phyloP scores from a whole-genome alignment of 2,113 vertebrate genomes.

The Tragelaphus scriptus region DNA sequence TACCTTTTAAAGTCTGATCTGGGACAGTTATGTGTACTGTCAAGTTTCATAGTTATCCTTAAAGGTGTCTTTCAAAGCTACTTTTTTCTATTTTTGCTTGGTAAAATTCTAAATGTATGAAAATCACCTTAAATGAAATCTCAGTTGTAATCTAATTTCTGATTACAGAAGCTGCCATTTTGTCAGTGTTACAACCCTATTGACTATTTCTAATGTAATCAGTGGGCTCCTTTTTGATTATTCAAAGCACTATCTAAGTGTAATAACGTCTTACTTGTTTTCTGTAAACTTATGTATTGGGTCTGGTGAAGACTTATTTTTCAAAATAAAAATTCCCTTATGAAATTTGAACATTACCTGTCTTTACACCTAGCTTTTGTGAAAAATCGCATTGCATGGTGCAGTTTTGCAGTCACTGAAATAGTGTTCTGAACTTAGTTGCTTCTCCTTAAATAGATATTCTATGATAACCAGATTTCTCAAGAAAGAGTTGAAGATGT shows the following conservation, averaged over 20 bases:
- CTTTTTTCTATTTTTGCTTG: not conserved
- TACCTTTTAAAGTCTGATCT: not conserved
- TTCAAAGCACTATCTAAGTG: not conserved
- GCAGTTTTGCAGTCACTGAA: not conserved
- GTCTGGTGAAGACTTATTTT: constrained; percentile 30
- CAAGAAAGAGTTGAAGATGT: constrained; percentile 16
- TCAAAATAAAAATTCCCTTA: not conserved
- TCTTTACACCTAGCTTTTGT: constrained; percentile 10
- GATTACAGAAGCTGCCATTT: not conserved
- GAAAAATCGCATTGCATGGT: not conserved
- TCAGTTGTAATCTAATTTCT: not conserved
- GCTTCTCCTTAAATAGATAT: constrained; percentile 3
- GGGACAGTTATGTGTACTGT: not conserved
- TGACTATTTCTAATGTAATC: not conserved
- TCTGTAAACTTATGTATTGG: not conserved
- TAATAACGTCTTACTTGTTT: not conserved
- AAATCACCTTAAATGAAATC: not conserved
- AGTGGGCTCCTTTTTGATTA: not conserved
- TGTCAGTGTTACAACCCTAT: not conserved
- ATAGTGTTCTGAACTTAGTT: constrained; percentile 1
- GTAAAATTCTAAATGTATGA: constrained; percentile 21
- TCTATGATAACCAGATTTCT: not conserved
- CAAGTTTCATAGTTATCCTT: not conserved
- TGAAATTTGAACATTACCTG: not conserved
- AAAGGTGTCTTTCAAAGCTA: not conserved